Base-by-base conservation (phyloP, 1,140 invertebrate genomes). In the Drosophila sturtevanti region DNA sequence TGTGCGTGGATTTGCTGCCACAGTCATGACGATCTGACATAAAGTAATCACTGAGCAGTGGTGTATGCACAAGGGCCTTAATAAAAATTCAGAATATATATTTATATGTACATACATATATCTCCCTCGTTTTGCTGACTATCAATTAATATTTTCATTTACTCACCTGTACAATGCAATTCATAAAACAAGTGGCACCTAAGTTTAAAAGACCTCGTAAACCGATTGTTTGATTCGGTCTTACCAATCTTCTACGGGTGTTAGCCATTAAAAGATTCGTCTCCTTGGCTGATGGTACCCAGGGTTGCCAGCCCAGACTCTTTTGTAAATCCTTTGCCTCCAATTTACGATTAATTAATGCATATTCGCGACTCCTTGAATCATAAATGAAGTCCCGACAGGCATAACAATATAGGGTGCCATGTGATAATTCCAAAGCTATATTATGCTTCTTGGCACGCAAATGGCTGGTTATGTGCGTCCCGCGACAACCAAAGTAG, bases 181-280 rank as follows among this genome's bases (percentile, higher is more conserved):
- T 99, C 97, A 99, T 99, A 92, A 99, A 99, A 93, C 98, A 99
- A 0, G 99, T 99, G 73, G 98, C 98, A n/a, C 98, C 98, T 76
- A 99, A 93, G 93, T 99, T 99, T 73, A 99, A 96, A 21, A 99
- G 93, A 1, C 98, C 98, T 70, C 98, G 93, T 27, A 99, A 92
- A 35, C 98, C 97, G 84, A 98, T 96, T 21, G 96, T 97, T 44
- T 97, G 97, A 81, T 96, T 96, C 63, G 96, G 95, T 52, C 95
- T 94, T 48, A 98, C 95, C 69, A 95, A 93, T 60, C 97, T 94
- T 72, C 97, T 93, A 76, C 97, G 95, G 4, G 96, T 95, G 89
- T 97, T 94, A 54, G 94, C 94, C 70, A 95, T 92, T 31, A 97
- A 86, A 91, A 94, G 77, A 95, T 93, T 77, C 93, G 94, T 94